Evolutionary conservation across 2,888 invertebrate genomes (phyloP).

Genomic region (Nomada lathburiana): DNA sequence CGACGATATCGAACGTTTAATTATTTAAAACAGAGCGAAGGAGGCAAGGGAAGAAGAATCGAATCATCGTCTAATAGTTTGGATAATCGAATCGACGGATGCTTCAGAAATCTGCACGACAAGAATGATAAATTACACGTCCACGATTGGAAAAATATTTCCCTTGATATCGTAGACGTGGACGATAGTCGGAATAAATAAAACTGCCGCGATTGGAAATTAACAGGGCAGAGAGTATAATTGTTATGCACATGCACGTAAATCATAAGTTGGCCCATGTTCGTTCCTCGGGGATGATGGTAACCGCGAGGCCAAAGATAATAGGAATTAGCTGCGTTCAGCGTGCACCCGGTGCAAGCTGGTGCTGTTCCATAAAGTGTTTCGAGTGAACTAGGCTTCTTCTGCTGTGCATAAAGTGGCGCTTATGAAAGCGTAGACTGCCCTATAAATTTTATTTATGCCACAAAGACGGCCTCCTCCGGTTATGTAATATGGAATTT

Average conservation of each 20-base stretch:
- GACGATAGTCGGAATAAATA: no score
- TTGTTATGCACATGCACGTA: background rate
- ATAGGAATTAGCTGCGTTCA: constrained; percentile 39
- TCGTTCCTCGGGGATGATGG: constrained; percentile 12
- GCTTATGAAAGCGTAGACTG: background rate
- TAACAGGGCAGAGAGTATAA: background rate
- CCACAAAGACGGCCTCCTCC: background rate
- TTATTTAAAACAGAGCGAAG: background rate
- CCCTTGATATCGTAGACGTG: no score
- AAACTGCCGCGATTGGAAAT: background rate
- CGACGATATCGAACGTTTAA: background rate
- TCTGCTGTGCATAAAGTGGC: constrained; percentile 6
- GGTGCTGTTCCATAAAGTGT: constrained; percentile 17
- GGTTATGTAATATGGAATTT: constrained; percentile 38
- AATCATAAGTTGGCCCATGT: constrained; percentile 21
- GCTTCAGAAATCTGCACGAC: no score
- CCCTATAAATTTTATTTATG: constrained; percentile 29
- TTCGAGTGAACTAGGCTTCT: background rate
- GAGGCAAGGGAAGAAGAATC: no score
- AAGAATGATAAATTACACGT: background rate
- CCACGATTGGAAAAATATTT: background rate
- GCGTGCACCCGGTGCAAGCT: constrained; percentile 37
- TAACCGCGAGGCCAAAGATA: constrained; percentile 30
- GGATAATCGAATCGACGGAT: background rate
- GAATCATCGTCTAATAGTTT: background rate